phyloP scores from a whole-genome alignment of 2,888 invertebrate genomes.

The Mamestra brassicae region DNA sequence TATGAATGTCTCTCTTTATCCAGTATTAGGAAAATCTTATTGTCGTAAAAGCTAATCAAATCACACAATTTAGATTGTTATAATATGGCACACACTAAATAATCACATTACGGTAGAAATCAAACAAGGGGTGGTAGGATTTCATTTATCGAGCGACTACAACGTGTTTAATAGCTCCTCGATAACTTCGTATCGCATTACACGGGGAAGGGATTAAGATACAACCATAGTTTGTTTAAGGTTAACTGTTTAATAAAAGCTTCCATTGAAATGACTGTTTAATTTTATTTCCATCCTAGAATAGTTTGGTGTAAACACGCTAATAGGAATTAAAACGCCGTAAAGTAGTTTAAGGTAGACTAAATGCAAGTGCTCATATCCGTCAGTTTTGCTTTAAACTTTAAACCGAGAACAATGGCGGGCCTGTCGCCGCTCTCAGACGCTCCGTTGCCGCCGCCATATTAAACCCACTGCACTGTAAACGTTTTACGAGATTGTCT shows the following conservation, averaged over 20 bases:
- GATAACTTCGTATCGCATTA: constrained; percentile 69
- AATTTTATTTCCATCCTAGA: constrained; percentile 16
- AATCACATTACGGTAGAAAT: constrained; percentile 56
- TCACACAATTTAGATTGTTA: constrained; percentile 13
- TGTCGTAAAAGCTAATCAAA: constrained; percentile 13
- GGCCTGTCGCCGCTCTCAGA: constrained; percentile 57
- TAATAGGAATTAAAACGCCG: constrained; percentile 36
- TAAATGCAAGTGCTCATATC: constrained; percentile 63
- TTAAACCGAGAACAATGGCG: constrained; percentile 71
- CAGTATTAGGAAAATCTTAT: not conserved
- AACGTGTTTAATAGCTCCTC: constrained; percentile 68
- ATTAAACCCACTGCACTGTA: constrained; percentile 58
- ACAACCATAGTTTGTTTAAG: constrained; percentile 40
- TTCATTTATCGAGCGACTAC: constrained; percentile 69
- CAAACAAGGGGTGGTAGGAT: constrained; percentile 67
- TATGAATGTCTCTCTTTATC: not conserved
- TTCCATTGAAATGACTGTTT: constrained; percentile 27
- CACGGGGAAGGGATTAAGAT: constrained; percentile 64
- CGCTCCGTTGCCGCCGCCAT: constrained; percentile 49
- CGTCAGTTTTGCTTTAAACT: constrained; percentile 64
- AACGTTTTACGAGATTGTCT: constrained; percentile 63
- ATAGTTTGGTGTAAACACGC: constrained; percentile 35
- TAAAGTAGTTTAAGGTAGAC: constrained; percentile 52
- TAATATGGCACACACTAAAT: constrained; percentile 29
- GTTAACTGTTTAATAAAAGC: constrained; percentile 20